Evolutionary conservation across 1,140 invertebrate species (phyloP).

Genomic region (Penaeus chinensis): DNA sequence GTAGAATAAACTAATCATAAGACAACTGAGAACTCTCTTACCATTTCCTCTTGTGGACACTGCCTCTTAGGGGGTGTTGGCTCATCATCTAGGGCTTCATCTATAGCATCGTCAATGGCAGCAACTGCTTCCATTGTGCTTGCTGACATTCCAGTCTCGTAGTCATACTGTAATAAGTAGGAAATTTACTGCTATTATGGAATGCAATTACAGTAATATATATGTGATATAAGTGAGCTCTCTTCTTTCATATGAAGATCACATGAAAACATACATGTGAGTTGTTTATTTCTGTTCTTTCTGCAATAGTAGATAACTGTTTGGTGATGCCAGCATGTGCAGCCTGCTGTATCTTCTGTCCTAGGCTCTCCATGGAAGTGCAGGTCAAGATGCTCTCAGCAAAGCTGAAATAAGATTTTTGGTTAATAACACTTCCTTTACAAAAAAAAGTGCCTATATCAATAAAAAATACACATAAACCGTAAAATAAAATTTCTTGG

Average conservation of each 20-base stretch:
- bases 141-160: conserved; percentile 31
- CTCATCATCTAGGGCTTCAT: conserved; percentile 44
- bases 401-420: conserved; percentile 15
- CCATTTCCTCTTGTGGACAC: conserved; percentile 18
- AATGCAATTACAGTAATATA: too few species aligned
- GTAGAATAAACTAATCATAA: neutral
- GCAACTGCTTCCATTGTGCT: conserved; percentile 50
- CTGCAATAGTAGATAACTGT: conserved; percentile 35
- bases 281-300: neutral
- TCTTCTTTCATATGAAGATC: too few species aligned
- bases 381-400: conserved; percentile 51
- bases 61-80: conserved; percentile 49
- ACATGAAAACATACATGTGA: conserved; percentile 18
- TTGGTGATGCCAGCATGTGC: conserved; percentile 2
- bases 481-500: too few species aligned
- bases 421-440: neutral
- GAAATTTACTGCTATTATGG: too few species aligned
- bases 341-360: conserved; percentile 38
- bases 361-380: conserved; percentile 50
- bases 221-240: too few species aligned
- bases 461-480: too few species aligned
- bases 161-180: too few species aligned
- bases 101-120: conserved; percentile 54
- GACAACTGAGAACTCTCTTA: neutral
- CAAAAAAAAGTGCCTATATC: too few species aligned